Evolutionary conservation across 2,113 vertebrate genomes (phyloP).

Genomic region (Pongo abelii): DNA sequence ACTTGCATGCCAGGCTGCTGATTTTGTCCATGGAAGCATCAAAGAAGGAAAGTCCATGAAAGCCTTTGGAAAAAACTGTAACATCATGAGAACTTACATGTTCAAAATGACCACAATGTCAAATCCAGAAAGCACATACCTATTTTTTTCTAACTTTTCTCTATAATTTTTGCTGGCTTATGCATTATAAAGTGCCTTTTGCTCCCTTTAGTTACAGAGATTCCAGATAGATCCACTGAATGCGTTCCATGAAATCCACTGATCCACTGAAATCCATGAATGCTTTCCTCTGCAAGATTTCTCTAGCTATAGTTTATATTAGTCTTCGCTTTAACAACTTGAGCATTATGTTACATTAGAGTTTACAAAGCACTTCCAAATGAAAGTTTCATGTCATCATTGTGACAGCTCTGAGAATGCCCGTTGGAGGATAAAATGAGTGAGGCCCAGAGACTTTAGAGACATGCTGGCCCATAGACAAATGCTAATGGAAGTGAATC

Average conservation of each 20-base stretch:
- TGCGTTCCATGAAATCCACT: too few relatives aligned
- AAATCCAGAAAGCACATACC: neutral
- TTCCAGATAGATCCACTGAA: neutral
- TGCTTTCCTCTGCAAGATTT: neutral
- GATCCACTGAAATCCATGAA: neutral
- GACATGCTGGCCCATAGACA: rapidly evolving
- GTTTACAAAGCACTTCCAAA: neutral
- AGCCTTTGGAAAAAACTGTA: neutral
- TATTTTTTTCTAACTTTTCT: neutral
- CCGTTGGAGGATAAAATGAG: neutral
- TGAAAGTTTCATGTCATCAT: neutral
- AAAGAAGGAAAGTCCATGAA: neutral
- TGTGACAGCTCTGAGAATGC: neutral
- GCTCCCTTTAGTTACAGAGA: neutral
- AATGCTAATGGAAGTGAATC: neutral
- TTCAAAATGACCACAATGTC: neutral
- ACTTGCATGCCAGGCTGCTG: neutral
- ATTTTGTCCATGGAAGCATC: neutral
- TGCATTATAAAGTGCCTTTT: neutral
- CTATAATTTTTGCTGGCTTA: neutral
- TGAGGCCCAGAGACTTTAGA: neutral
- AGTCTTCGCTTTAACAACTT: neutral
- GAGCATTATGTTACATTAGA: neutral
- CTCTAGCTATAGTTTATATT: neutral
- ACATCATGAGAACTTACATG: neutral